These are phyloP conservation scores for Columba livia DNA, from an alignment of 2,113 vertebrate genomes.

Conservation along the genomic window DNA sequence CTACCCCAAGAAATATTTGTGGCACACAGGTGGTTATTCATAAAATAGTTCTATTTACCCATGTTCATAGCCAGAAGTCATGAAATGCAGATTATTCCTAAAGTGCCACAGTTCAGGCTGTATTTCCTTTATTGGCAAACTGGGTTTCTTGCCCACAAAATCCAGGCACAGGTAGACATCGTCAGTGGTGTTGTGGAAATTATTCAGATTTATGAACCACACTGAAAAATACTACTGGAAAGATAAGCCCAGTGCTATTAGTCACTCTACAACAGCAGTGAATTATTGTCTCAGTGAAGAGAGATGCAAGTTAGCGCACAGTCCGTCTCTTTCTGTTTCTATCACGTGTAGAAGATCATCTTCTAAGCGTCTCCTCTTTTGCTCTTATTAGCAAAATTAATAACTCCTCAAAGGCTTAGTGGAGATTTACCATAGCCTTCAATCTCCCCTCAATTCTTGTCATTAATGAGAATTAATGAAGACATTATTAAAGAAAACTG, in stretches of 20 bases:
- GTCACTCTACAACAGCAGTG: background rate
- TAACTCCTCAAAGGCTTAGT: background rate
- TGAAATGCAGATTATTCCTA: background rate
- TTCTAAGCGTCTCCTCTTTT: background rate
- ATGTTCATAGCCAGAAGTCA: background rate
- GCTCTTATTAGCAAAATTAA: background rate
- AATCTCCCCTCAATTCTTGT: background rate
- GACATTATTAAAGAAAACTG: background rate
- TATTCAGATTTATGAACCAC: background rate
- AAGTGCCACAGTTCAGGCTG: background rate
- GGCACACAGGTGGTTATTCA: background rate
- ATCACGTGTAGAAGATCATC: background rate
- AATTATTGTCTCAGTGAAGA: background rate
- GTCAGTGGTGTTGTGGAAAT: background rate
- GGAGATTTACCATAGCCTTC: background rate
- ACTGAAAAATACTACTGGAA: background rate
- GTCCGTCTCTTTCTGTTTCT: background rate
- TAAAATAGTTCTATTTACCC: background rate
- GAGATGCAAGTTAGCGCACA: background rate
- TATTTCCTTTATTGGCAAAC: background rate
- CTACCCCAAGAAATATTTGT: background rate
- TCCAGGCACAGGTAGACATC: background rate
- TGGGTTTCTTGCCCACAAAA: background rate
- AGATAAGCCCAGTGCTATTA: background rate
- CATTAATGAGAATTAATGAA: background rate